These are phyloP conservation scores for Rhagoletis zephyria DNA, from an alignment of 1,140 invertebrate species.

Conservation along the genomic window DNA sequence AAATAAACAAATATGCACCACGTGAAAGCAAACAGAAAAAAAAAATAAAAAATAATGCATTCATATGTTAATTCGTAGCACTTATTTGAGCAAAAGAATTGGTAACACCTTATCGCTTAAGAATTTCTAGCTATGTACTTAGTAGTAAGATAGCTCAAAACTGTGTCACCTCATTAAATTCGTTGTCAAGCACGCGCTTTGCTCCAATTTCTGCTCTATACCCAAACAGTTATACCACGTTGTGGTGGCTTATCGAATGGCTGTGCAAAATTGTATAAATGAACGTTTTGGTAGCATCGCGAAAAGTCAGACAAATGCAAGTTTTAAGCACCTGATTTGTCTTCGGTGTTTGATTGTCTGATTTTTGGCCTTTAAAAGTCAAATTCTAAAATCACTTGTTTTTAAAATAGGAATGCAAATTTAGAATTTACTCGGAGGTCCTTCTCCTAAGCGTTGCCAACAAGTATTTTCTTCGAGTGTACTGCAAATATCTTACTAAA, in stretches of 20 bases:
- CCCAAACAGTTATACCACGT: background rate
- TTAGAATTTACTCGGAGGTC: no score
- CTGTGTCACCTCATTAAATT: conserved; percentile 27
- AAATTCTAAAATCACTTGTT: no score
- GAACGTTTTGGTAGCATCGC: no score
- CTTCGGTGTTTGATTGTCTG: no score
- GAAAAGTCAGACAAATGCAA: no score
- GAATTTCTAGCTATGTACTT: background rate
- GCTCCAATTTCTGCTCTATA: conserved; percentile 14
- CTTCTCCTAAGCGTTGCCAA: no score
- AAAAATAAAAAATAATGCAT: background rate
- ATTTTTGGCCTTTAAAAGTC: no score
- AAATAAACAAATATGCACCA: background rate
- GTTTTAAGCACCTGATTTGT: no score
- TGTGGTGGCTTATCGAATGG: background rate
- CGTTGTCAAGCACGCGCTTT: conserved; percentile 41
- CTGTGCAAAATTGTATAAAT: background rate
- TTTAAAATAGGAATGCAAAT: no score
- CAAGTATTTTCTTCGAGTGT: no score
- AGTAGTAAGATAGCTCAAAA: background rate
- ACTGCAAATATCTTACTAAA: no score
- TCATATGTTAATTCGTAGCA: conserved; percentile 9
- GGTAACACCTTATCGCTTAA: conserved; percentile 31
- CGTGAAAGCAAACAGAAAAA: conserved; percentile 1
- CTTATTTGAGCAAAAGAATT: background rate